A percentile compares a stretch with the other conserved stretches of the same genome.
phyloP scores from a whole-genome alignment of 1,140 invertebrate species.

The Drosophila saltans region DNA sequence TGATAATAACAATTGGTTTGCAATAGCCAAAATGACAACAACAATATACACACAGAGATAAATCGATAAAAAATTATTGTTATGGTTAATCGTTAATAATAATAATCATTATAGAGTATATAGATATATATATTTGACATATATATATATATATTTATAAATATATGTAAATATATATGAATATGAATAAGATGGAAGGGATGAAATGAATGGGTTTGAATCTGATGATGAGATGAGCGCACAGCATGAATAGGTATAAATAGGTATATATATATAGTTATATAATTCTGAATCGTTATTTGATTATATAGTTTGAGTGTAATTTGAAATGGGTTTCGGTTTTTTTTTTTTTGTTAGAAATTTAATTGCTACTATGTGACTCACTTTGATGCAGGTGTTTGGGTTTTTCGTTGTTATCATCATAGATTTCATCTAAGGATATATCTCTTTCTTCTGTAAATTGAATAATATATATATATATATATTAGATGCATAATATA shows the following conservation, averaged over 20 bases:
- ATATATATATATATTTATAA: conserved; percentile 20
- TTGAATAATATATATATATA: background rate
- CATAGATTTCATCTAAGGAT: conserved; percentile 86
- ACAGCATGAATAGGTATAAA: conserved; percentile 22
- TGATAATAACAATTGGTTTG: conserved; percentile 65
- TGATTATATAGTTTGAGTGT: background rate
- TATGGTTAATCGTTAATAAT: conserved; percentile 74
- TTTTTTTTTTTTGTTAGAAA: background rate
- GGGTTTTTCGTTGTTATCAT: conserved; percentile 84
- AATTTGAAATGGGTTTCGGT: conserved; percentile 5
- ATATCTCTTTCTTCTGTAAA: conserved; percentile 83
- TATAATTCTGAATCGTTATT: conserved; percentile 16
- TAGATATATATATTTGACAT: conserved; percentile 25
- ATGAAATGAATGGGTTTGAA: conserved; percentile 9
- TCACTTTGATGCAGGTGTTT: conserved; percentile 83
- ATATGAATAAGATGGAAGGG: conserved; percentile 28
- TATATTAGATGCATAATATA: no score
- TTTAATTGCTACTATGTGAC: conserved; percentile 40
- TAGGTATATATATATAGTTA: conserved; percentile 8
- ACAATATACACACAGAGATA: conserved; percentile 80
- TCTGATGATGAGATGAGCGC: conserved; percentile 14
- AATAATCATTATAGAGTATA: conserved; percentile 56
- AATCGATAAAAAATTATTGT: conserved; percentile 68
- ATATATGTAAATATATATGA: conserved; percentile 28
- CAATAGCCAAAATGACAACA: conserved; percentile 77